Conservation (phyloP, 2,113 vertebrate species). For the Dromiciops gliroides region DNA sequence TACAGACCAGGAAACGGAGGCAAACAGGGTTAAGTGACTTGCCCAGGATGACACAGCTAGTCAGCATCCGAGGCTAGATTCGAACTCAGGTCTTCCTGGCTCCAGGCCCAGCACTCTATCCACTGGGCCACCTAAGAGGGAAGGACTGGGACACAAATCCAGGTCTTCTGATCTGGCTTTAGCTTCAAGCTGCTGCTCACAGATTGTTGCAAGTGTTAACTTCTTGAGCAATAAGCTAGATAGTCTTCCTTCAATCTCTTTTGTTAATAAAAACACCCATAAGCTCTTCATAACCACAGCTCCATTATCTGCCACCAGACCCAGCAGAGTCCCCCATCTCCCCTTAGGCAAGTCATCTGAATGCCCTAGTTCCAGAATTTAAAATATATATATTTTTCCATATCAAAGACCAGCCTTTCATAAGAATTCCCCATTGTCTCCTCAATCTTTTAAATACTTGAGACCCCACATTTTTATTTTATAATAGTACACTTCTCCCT, state of each 20-base stretch:
- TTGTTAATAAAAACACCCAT: slow-evolving; percentile 7
- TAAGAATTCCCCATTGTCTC: background rate
- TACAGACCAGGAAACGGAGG: background rate
- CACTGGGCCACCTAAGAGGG: no score
- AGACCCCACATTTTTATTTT: background rate
- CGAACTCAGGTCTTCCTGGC: background rate
- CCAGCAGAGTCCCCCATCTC: background rate
- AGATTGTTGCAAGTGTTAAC: background rate
- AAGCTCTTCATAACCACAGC: background rate
- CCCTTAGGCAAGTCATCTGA: background rate
- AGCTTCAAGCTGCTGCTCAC: slow-evolving; percentile 13
- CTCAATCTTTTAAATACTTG: background rate
- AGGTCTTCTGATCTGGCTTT: background rate
- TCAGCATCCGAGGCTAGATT: background rate
- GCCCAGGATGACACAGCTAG: background rate
- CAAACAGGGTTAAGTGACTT: background rate
- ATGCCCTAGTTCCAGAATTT: background rate
- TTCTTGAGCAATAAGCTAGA: slow-evolving; percentile 2
- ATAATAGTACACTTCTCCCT: background rate
- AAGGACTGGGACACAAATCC: background rate
- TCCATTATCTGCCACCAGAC: background rate
- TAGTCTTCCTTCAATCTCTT: background rate
- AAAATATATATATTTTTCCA: background rate
- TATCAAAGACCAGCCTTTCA: background rate
- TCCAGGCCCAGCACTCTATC: background rate